Percentiles rank a stretch among this genome's conserved stretches.
phyloP scores from a whole-genome alignment of 30 jellyfish, hydroid and myxozoan species.

The Aurelia coerulea region DNA sequence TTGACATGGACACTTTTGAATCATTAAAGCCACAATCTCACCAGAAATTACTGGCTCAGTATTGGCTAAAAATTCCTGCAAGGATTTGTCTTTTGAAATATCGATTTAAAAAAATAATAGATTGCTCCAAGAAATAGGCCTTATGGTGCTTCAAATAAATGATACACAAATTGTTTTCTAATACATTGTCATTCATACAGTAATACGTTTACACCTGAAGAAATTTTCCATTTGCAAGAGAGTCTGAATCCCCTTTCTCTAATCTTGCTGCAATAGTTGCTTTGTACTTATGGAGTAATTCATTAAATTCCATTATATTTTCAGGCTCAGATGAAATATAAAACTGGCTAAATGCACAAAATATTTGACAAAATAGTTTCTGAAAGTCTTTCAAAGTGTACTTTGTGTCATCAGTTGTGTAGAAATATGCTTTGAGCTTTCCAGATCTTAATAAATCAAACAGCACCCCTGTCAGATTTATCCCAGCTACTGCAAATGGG shows the following conservation, averaged over 20 bases:
- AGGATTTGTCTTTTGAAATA: too few relatives aligned
- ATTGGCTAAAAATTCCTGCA: too few relatives aligned
- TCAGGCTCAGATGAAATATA: slow-evolving; percentile 80
- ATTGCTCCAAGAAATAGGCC: too few relatives aligned
- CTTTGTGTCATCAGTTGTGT: slow-evolving; percentile 33
- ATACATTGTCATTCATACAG: too few relatives aligned
- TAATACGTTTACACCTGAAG: slow-evolving; percentile 12
- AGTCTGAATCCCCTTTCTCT: slow-evolving; percentile 26
- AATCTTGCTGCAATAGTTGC: slow-evolving; percentile 45
- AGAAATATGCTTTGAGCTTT: slow-evolving; percentile 72
- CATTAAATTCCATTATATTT: slow-evolving; percentile 76
- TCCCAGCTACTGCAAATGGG: slow-evolving; percentile 89
- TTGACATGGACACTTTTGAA: too few relatives aligned
- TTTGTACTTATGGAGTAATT: slow-evolving; percentile 49
- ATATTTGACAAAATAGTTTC: slow-evolving; percentile 51
- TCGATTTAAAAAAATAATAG: too few relatives aligned
- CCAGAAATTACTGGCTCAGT: too few relatives aligned
- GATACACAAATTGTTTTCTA: too few relatives aligned
- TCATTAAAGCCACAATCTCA: too few relatives aligned
- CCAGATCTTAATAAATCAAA: slow-evolving; percentile 77
- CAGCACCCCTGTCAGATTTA: slow-evolving; percentile 74
- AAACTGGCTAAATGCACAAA: slow-evolving; percentile 70
- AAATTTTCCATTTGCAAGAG: slow-evolving; percentile 25
- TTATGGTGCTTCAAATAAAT: too few relatives aligned
- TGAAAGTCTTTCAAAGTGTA: slow-evolving; percentile 62